phyloP scores from a whole-genome alignment of 2,113 vertebrate genomes.

The Pungitius pungitius region DNA sequence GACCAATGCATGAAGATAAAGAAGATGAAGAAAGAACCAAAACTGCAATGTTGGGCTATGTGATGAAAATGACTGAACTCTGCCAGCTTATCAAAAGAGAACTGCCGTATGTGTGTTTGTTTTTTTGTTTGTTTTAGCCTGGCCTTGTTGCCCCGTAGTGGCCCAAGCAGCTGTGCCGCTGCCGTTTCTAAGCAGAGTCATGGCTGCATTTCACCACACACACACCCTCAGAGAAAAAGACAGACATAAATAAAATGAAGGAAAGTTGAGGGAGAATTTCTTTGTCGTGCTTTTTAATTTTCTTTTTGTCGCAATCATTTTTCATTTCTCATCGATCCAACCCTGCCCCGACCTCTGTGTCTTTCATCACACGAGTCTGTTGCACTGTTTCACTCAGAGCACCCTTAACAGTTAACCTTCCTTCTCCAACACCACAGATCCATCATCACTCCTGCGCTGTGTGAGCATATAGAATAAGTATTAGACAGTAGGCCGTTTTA shows the following conservation, averaged over 20 bases:
- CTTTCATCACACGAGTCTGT: conserved; percentile 44
- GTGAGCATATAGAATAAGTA: conserved; percentile 24
- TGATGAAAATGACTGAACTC: conserved; percentile 6
- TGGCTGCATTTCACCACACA: conserved; percentile 16
- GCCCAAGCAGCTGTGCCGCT: background rate
- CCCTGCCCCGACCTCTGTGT: conserved; percentile 11
- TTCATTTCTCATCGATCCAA: conserved; percentile 34
- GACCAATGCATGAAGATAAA: conserved; percentile 12
- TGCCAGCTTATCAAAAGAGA: background rate
- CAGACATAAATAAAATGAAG: conserved; percentile 4
- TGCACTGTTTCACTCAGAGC: conserved; percentile 41
- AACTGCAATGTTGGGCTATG: background rate
- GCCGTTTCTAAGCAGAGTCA: background rate
- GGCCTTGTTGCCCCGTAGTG: background rate
- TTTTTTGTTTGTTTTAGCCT: background rate
- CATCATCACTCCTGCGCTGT: conserved; percentile 43
- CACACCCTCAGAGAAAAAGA: background rate
- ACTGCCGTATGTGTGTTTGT: background rate
- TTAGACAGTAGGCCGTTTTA: conserved; percentile 10
- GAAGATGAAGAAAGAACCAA: conserved; percentile 7
- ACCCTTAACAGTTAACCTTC: conserved; percentile 59
- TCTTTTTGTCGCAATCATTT: conserved; percentile 8
- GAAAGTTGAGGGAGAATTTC: background rate
- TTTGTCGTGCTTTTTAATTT: conserved; percentile 4
- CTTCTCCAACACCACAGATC: conserved; percentile 48